These are phyloP conservation scores for Xiphophorus couchianus DNA, from an alignment of 2,113 vertebrate genomes.

Conservation along the genomic window DNA sequence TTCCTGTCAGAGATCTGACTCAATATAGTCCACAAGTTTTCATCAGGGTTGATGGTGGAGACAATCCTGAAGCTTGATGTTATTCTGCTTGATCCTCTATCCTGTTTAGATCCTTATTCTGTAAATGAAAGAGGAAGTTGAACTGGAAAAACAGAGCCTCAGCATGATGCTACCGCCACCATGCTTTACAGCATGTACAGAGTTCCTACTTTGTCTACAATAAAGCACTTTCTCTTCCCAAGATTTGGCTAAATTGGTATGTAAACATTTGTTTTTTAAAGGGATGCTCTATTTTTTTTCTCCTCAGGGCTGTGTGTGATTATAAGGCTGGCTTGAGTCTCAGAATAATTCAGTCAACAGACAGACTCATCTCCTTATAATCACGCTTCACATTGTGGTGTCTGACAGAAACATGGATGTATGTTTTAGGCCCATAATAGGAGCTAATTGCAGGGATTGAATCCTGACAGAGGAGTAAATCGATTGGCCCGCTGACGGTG, in stretches of 20 bases:
- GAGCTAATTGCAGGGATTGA: conserved; percentile 11
- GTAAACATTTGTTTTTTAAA: not conserved
- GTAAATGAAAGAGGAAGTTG: too few species aligned
- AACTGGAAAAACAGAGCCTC: not conserved
- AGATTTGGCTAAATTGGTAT: not conserved
- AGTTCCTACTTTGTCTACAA: not conserved
- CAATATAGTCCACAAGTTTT: too few species aligned
- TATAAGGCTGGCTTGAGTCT: too few species aligned
- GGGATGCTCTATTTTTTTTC: not conserved
- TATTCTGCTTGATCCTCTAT: too few species aligned
- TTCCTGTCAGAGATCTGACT: too few species aligned
- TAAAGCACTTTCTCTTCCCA: too few species aligned
- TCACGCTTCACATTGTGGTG: not conserved
- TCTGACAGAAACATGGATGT: conserved; percentile 12
- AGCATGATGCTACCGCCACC: not conserved
- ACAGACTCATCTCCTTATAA: not conserved
- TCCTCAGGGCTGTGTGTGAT: too few species aligned
- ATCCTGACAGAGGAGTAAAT: conserved; percentile 6
- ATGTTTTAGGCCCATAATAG: not conserved
- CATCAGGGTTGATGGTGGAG: too few species aligned
- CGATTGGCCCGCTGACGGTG: conserved; percentile 1
- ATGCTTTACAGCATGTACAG: not conserved
- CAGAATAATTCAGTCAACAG: not conserved
- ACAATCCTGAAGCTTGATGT: too few species aligned
- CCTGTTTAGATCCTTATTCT: too few species aligned